These are phyloP conservation scores for Prietella phreatophila DNA, from an alignment of 2,113 vertebrate species.

Conservation along the genomic window DNA sequence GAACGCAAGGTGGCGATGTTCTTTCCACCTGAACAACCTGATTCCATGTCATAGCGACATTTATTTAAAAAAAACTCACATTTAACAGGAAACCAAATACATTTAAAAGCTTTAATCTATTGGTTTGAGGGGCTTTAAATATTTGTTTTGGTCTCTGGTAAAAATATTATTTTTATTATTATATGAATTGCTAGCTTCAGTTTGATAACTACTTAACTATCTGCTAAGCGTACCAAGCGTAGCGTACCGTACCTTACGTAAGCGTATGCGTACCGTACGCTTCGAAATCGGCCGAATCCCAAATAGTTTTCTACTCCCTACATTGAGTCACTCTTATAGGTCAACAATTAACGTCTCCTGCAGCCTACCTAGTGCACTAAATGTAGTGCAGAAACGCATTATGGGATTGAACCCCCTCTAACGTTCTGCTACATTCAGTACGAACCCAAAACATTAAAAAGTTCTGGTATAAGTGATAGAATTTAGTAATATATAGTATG, in stretches of 20 bases:
- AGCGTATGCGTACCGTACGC: background rate
- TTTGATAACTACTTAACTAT: background rate
- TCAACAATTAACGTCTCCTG: no score
- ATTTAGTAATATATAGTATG: no score
- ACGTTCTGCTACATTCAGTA: no score
- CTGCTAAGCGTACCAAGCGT: no score
- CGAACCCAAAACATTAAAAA: no score
- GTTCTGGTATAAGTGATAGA: no score
- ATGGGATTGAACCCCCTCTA: background rate
- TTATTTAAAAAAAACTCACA: background rate
- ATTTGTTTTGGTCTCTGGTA: background rate
- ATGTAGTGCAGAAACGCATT: no score
- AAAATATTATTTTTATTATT: background rate
- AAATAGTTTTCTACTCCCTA: background rate
- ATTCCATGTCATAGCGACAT: background rate
- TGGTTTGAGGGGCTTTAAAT: background rate
- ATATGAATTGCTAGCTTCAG: background rate
- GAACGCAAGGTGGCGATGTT: conserved; percentile 8
- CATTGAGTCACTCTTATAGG: background rate
- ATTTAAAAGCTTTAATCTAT: background rate
- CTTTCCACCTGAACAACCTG: background rate
- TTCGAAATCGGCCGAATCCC: background rate
- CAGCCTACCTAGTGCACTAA: background rate
- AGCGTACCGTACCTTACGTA: no score
- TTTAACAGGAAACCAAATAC: background rate